Evolutionary conservation across 2,888 invertebrate species (phyloP).

Genomic region (Phortica magna): DNA sequence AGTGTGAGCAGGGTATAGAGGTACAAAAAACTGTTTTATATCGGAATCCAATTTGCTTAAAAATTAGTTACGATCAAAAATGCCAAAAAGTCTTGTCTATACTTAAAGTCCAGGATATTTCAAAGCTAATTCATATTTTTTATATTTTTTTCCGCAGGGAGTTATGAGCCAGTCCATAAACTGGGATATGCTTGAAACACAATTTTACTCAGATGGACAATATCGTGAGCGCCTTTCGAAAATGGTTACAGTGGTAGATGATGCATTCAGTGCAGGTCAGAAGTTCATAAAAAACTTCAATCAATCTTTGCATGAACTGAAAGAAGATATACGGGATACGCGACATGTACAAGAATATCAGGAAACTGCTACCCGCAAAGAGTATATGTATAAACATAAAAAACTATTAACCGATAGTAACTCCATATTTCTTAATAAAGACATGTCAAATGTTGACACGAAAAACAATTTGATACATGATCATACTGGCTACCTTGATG

Average conservation of each 20-base stretch:
- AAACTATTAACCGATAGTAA: conserved; percentile 36
- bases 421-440: conserved; percentile 62
- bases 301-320: conserved; percentile 78
- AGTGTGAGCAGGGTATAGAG: too few species aligned
- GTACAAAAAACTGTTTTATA: too few species aligned
- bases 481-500: neutral
- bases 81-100: too few species aligned
- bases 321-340: conserved; percentile 75
- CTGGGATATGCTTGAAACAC: conserved; percentile 93
- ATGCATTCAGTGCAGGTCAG: conserved; percentile 85
- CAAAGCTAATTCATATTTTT: neutral
- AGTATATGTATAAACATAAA: conserved; percentile 28
- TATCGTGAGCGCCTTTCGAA: conserved; percentile 92
- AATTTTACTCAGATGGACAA: conserved; percentile 89
- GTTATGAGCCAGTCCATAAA: conserved; percentile 97
- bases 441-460: conserved; percentile 42
- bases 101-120: neutral
- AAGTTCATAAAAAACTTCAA: conserved; percentile 85
- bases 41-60: neutral
- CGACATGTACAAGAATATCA: conserved; percentile 54
- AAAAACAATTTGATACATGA: neutral
- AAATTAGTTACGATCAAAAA: neutral
- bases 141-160: conserved; percentile 82
- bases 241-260: conserved; percentile 89
- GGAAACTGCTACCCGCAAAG: conserved; percentile 36